Conservation (phyloP, 2,888 invertebrate genomes). For the Amiota communis region DNA sequence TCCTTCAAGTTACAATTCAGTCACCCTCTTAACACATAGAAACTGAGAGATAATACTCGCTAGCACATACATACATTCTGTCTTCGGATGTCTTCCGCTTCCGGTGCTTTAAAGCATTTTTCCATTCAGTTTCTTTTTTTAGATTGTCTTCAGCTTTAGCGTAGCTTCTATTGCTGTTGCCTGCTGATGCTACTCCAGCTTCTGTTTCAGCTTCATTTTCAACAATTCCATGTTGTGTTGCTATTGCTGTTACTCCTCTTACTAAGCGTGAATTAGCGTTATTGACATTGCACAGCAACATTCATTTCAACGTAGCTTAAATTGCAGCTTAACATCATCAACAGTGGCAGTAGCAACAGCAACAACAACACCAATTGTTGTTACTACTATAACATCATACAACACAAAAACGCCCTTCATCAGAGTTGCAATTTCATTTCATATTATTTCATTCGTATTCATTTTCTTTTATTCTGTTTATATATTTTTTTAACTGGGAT, state of each 20-base stretch:
- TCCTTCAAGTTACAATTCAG: slow-evolving; percentile 24
- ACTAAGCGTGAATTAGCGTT: slow-evolving; percentile 15
- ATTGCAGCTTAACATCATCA: slow-evolving; percentile 12
- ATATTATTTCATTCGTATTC: not conserved
- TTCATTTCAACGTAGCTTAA: slow-evolving; percentile 18
- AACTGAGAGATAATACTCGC: slow-evolving; percentile 18
- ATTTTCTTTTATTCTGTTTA: not conserved
- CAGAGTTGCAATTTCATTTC: slow-evolving; percentile 7
- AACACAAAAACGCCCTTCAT: not conserved
- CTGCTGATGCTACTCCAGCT: not conserved
- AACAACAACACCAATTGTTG: not conserved
- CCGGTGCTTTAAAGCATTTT: slow-evolving; percentile 58
- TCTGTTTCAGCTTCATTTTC: not conserved
- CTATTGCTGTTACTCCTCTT: not conserved
- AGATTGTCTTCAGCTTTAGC: slow-evolving; percentile 30
- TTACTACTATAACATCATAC: not conserved
- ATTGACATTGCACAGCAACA: not conserved
- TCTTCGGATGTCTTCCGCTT: slow-evolving; percentile 41
- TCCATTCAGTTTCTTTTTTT: slow-evolving; percentile 39
- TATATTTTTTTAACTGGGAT: not conserved
- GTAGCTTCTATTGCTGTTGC: not conserved
- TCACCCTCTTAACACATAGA: slow-evolving; percentile 8
- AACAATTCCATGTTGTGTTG: not conserved
- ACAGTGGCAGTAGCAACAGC: not conserved
- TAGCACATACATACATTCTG: slow-evolving; percentile 53